A percentile compares a stretch with the other conserved stretches of the same genome.
Evolutionary conservation across 1,140 invertebrate species (phyloP).

Genomic region (Plectrocnemia conspersa): DNA sequence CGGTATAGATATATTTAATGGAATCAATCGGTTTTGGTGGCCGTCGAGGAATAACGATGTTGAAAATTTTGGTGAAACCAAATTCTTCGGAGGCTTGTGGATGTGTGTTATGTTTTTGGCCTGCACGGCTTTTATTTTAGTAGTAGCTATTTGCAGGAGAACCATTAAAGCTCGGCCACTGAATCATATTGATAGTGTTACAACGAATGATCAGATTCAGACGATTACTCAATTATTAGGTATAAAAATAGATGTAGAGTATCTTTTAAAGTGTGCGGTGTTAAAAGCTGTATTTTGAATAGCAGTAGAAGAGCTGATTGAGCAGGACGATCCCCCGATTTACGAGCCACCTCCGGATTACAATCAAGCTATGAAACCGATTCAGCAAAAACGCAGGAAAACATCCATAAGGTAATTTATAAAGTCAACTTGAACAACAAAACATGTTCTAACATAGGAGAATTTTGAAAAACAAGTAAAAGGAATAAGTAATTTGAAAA

Average conservation of each 20-base stretch:
- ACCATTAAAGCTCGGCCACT: not conserved
- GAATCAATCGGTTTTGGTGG: conserved; percentile 26
- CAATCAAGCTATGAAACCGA: conserved; percentile 55
- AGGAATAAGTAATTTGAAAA: too few relatives aligned
- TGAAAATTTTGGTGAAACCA: not conserved
- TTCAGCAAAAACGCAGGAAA: conserved; percentile 4
- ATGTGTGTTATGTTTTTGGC: conserved; percentile 9
- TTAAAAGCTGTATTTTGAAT: conserved; percentile 2
- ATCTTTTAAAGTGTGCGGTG: not conserved
- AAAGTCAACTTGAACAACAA: too few relatives aligned
- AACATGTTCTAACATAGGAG: too few relatives aligned
- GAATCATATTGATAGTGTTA: conserved; percentile 3
- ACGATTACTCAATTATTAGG: conserved; percentile 32
- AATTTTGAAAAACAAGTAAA: too few relatives aligned
- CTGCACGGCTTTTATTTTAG: conserved; percentile 10
- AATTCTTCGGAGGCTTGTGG: conserved; percentile 2
- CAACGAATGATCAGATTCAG: conserved; percentile 22
- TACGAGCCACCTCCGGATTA: conserved; percentile 65
- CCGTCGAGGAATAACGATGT: conserved; percentile 12
- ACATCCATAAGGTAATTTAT: too few relatives aligned
- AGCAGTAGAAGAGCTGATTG: conserved; percentile 45
- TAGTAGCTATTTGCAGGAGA: conserved; percentile 9
- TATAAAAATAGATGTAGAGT: conserved; percentile 3
- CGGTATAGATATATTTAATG: not conserved
- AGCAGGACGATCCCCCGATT: conserved; percentile 57